A percentile compares a stretch with the other conserved stretches of the same genome.
Evolutionary conservation across 2,888 invertebrate genomes (phyloP).

Genomic region (Spisula solida): DNA sequence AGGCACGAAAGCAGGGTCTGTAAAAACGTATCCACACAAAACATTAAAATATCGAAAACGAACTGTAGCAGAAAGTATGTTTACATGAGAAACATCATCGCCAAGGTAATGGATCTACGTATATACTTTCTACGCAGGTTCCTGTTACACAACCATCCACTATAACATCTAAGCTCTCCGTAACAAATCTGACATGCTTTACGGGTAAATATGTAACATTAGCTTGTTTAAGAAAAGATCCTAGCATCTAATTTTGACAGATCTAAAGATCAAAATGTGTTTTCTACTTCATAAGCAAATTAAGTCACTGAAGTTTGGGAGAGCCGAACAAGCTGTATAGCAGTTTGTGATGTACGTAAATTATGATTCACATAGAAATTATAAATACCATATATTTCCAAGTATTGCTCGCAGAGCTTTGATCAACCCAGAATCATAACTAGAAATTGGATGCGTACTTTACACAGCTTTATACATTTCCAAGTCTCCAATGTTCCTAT

Average conservation of each 20-base stretch:
- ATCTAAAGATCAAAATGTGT: neutral
- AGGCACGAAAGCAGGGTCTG: slow-evolving; percentile 23
- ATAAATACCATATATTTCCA: too few species aligned
- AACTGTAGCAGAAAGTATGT: slow-evolving; percentile 13
- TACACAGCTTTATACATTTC: too few species aligned
- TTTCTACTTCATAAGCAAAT: neutral
- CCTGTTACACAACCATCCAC: neutral
- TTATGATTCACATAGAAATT: too few species aligned
- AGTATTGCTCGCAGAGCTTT: too few species aligned
- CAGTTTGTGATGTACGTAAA: too few species aligned
- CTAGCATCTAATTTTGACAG: neutral
- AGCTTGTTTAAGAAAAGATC: neutral
- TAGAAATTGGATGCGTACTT: too few species aligned
- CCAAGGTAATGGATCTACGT: neutral
- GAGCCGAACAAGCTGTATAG: too few species aligned
- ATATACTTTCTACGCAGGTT: neutral
- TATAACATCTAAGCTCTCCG: neutral
- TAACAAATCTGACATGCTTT: neutral
- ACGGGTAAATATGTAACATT: neutral
- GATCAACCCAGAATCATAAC: too few species aligned
- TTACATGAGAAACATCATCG: neutral
- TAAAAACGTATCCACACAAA: slow-evolving; percentile 21
- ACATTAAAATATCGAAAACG: slow-evolving; percentile 8
- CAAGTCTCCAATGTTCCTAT: too few species aligned
- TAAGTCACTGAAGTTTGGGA: too few species aligned